These are phyloP conservation scores for Nudaria mundana DNA, from an alignment of 2,888 invertebrate species.

Conservation along the genomic window DNA sequence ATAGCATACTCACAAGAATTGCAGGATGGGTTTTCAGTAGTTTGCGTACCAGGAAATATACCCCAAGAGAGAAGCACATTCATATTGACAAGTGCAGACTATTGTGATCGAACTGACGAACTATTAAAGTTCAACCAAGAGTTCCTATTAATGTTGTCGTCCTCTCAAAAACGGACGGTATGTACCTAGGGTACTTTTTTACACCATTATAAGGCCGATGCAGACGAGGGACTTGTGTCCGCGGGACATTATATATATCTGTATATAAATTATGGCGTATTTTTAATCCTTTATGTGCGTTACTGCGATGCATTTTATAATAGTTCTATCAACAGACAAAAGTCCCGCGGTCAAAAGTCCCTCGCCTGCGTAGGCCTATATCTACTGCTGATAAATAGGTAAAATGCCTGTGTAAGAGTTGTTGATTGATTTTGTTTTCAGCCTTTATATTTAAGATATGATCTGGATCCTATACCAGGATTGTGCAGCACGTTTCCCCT, in stretches of 20 bases:
- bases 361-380: too few species aligned
- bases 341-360: too few species aligned
- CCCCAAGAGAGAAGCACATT: conserved; percentile 57
- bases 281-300: too few species aligned
- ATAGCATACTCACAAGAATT: conserved; percentile 65
- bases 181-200: conserved; percentile 16
- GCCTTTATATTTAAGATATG: conserved; percentile 71
- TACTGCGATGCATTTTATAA: too few species aligned
- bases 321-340: too few species aligned
- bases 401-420: too few species aligned
- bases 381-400: too few species aligned
- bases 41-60: conserved; percentile 37
- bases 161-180: conserved; percentile 57
- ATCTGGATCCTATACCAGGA: conserved; percentile 68
- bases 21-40: conserved; percentile 59
- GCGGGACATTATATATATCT: too few species aligned
- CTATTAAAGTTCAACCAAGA: conserved; percentile 68
- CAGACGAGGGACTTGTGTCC: too few species aligned
- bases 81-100: conserved; percentile 65
- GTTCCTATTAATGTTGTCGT: conserved; percentile 60
- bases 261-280: too few species aligned
- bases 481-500: conserved; percentile 60
- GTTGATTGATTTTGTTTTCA: too few species aligned
- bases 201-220: too few species aligned
- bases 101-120: conserved; percentile 64